Percentiles rank a stretch among this genome's conserved stretches.
These are phyloP conservation scores for Leucoraja erinaceus DNA, from an alignment of 2,113 vertebrate species.

Conservation along the genomic window DNA sequence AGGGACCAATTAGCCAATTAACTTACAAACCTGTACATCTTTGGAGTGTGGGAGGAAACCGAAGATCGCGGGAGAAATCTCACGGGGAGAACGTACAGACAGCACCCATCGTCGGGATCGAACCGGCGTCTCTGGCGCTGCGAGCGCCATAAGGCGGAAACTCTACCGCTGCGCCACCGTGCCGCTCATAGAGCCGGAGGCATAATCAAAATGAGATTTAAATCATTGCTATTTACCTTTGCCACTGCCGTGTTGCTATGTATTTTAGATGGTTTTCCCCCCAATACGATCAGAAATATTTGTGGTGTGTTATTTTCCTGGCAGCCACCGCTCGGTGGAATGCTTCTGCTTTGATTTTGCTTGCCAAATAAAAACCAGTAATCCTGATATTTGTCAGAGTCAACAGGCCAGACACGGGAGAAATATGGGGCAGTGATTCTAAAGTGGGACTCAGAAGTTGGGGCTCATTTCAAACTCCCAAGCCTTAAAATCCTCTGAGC, in stretches of 20 bases:
- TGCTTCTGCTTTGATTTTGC: slow-evolving; percentile 11
- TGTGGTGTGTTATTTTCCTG: slow-evolving; percentile 3
- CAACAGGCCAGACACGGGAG: not conserved
- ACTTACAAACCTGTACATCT: too few relatives aligned
- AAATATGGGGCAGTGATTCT: slow-evolving; percentile 5
- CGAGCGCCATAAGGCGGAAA: too few relatives aligned
- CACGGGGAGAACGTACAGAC: too few relatives aligned
- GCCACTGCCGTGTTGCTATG: not conserved
- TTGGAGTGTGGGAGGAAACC: too few relatives aligned
- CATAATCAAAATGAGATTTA: not conserved
- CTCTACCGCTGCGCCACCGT: too few relatives aligned
- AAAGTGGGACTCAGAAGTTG: not conserved
- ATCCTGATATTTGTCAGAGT: not conserved
- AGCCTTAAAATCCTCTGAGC: too few relatives aligned
- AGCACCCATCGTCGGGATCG: too few relatives aligned
- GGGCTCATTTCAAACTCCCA: too few relatives aligned
- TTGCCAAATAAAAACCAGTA: not conserved
- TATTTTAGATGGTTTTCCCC: not conserved
- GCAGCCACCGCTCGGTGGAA: not conserved
- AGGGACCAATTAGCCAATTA: too few relatives aligned
- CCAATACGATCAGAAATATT: slow-evolving; percentile 1
- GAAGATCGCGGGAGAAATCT: too few relatives aligned
- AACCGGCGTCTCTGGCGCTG: too few relatives aligned
- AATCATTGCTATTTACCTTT: not conserved
- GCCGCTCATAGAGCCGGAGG: not conserved